Base-by-base conservation (phyloP, 1,140 invertebrate species). In the Drosophila tani region DNA sequence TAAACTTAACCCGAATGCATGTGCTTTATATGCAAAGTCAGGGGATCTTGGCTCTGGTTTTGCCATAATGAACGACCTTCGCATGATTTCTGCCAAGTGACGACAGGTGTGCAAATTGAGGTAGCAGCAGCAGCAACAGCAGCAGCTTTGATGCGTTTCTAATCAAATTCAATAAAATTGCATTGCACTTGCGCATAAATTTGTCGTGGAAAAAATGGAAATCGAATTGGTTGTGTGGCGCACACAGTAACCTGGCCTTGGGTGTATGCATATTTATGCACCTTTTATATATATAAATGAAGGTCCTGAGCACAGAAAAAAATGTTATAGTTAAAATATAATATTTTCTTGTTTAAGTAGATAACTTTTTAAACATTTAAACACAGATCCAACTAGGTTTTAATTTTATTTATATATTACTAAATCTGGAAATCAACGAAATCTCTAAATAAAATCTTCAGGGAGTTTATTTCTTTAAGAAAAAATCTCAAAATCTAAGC, bases 101-200 rank as follows among this genome's bases (percentile, higher is more conserved):
- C 12, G 35, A 56, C 53, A 56, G 53, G 32, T 58, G 51, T 57
- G 66, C 65, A 70, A 71, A 38, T 68, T 40, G 43, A 29, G 14
- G 60, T 29, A 38, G 19, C 4, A 17, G 32, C 55, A 57, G 15
- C 40, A 46, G 15, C 29, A 46, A 8, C 60, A 40, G 32, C 65
- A 71, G 66, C 51, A 50, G 66, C 69, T 40, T 50, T 71, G 66
- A 73, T 73, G 69, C 66, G 38, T 59, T 73, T 73, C 67, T 73
- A 73, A 73, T 73, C 66, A 73, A 73, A 73, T 73, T 73, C 69
- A 73, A 59, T 73, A 71, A 71, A 73, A 73, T 71, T 71, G 69
- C 69, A 73, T 59, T 59, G 50, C 68, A 70, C 66, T 71, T 69
- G 66, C 69, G 69, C 69, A 73, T 73, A 73, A 73, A 73, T 73